Evolutionary conservation across 2,888 invertebrate genomes (phyloP), one percentile per base, ranked within the genome.

Genomic region (Drosophila histrio): DNA sequence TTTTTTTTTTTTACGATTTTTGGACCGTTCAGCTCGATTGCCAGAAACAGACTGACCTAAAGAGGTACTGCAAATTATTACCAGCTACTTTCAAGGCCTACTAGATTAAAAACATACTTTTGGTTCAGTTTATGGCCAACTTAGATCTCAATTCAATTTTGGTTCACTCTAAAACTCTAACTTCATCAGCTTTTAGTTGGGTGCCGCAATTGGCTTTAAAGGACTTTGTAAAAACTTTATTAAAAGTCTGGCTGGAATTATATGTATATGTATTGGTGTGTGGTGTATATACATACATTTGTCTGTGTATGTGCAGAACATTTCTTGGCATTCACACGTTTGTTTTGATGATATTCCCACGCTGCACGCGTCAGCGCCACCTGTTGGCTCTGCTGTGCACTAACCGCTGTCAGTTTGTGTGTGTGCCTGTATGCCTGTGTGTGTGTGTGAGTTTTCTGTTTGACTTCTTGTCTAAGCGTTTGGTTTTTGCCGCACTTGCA

Each of bases 381-480:
- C 82, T 82, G 82, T 87, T 82, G 82, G 70, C 71, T 32, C 47
- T 66, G 53, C 47, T 47, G 21, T 60, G 50, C 36, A 82, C 79
- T 69, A 70, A 56, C 21, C 11, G 3, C 13, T 36, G 3, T 13
- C 32, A 19, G 30, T 32, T 8, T 9, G 46, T 49, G 28, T 24
- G 8, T 22, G 36, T 26, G 17, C 13, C 6, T 34, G 34, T 30
- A 17, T 19, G n/a, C 13, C 19, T 47, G 39, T 47, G 34, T 36
- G 58, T 54, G 2, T 44, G 43, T 22, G 22, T n/a, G 2, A 44
- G 44, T 38, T 52, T 50, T 52, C 61, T 44, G 36, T 54, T 53
- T 41, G 24, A 38, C 59, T 59, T 41, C 50, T 34, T 54, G 41
- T 26, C 36, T 24, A 38, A 49, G 32, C 41, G 26, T 53, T 58